These are phyloP conservation scores for Ptychochromis oligacanthus DNA, from an alignment of 2,113 vertebrate genomes.

Conservation along the genomic window DNA sequence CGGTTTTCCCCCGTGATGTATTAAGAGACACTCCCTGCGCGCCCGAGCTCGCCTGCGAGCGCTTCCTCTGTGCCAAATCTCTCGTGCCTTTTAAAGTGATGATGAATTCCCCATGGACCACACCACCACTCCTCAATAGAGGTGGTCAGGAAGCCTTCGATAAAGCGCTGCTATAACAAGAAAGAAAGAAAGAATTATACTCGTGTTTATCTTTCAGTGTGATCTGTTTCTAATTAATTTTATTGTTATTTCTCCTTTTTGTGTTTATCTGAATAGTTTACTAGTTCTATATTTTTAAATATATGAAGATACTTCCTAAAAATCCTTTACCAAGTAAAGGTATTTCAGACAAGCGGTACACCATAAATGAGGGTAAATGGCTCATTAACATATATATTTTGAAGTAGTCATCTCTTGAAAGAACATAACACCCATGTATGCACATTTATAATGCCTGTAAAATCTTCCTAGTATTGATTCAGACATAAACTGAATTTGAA, in stretches of 20 bases:
- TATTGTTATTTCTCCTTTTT: neutral
- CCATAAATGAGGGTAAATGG: neutral
- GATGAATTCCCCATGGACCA: slow-evolving; percentile 72
- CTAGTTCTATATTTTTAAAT: neutral
- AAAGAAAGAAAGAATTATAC: neutral
- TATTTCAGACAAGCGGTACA: neutral
- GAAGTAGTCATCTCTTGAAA: neutral
- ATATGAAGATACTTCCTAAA: neutral
- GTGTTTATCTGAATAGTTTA: neutral
- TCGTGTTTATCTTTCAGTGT: neutral
- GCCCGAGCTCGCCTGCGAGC: slow-evolving; percentile 47
- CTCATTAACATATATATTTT: neutral
- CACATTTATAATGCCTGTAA: neutral
- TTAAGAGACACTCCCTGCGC: slow-evolving; percentile 55
- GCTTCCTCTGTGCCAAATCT: slow-evolving; percentile 71
- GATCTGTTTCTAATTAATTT: neutral
- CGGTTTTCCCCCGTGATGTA: slow-evolving; percentile 36
- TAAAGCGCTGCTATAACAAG: neutral
- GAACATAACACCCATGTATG: neutral
- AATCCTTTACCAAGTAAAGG: neutral
- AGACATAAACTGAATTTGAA: neutral
- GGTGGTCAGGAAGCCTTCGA: slow-evolving; percentile 40
- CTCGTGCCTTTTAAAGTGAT: slow-evolving; percentile 74
- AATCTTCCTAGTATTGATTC: neutral
- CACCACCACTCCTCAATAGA: slow-evolving; percentile 54